These are phyloP conservation scores for Sminthurides aquaticus DNA, from an alignment of 2,888 invertebrate genomes.

Conservation along the genomic window DNA sequence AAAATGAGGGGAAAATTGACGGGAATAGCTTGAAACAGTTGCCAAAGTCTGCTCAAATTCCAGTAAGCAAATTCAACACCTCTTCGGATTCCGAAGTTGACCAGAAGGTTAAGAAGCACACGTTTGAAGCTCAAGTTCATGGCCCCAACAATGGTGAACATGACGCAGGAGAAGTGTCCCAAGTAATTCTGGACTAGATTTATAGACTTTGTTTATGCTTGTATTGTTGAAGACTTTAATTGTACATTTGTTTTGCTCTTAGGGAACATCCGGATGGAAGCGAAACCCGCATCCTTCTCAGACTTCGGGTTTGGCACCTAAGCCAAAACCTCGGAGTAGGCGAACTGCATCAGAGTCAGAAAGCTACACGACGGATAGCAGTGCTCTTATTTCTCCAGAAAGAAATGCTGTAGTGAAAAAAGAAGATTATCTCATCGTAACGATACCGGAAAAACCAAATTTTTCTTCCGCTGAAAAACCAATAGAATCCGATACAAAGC, in stretches of 20 bases:
- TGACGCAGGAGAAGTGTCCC: no score
- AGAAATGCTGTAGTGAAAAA: neutral
- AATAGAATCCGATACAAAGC: neutral
- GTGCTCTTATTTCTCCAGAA: neutral
- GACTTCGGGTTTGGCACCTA: no score
- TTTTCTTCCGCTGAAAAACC: neutral
- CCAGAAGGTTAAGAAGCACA: neutral
- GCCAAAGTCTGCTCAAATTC: neutral
- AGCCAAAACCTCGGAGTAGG: slow-evolving; percentile 10
- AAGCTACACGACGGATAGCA: neutral
- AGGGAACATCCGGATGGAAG: no score
- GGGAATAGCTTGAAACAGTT: neutral
- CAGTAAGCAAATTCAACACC: neutral
- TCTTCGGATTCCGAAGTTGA: slow-evolving; percentile 19
- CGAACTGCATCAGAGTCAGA: slow-evolving; percentile 6
- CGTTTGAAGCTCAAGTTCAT: slow-evolving; percentile 15
- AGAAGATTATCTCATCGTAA: slow-evolving; percentile 9
- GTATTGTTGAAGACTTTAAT: no score
- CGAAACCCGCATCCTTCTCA: no score
- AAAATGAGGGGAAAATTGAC: neutral
- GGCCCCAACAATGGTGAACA: no score
- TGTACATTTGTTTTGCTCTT: no score
- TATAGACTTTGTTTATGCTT: no score
- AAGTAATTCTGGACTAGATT: no score
- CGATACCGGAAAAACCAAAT: slow-evolving; percentile 1